Conservation (phyloP, 2,113 vertebrate species). For the Ariopsis seemanni region DNA sequence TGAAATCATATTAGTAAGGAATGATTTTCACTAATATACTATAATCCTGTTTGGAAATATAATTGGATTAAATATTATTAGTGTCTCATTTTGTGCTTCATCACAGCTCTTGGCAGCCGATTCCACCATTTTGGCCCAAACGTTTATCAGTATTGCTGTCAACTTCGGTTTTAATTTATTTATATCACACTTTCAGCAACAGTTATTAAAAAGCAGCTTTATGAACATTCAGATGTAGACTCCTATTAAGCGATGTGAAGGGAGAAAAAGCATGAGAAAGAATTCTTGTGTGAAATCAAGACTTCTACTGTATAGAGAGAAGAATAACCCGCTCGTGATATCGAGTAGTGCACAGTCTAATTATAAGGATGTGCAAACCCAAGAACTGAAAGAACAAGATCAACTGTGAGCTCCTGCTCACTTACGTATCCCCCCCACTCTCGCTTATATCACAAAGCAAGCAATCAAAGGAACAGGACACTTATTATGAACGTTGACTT, state of each 20-base stretch:
- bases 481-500: too few relatives aligned
- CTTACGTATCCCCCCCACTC: too few relatives aligned
- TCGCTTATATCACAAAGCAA: too few relatives aligned
- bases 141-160: background rate
- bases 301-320: background rate
- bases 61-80: slow-evolving; percentile 5
- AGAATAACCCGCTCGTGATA: background rate
- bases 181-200: background rate
- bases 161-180: slow-evolving; percentile 2
- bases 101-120: background rate
- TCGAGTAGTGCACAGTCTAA: background rate
- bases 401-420: too few relatives aligned
- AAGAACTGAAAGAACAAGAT: background rate
- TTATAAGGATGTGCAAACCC: background rate
- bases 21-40: background rate
- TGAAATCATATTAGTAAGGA: background rate
- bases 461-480: too few relatives aligned
- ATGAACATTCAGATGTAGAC: background rate
- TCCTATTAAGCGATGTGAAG: background rate
- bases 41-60: slow-evolving; percentile 8
- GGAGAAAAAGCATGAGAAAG: background rate
- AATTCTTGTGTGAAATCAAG: background rate
- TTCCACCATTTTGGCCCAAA: background rate
- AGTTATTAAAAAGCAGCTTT: background rate
- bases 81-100: slow-evolving; percentile 6